phyloP scores from a whole-genome alignment of 2,113 vertebrate genomes.

The Erythrocercus mccallii region DNA sequence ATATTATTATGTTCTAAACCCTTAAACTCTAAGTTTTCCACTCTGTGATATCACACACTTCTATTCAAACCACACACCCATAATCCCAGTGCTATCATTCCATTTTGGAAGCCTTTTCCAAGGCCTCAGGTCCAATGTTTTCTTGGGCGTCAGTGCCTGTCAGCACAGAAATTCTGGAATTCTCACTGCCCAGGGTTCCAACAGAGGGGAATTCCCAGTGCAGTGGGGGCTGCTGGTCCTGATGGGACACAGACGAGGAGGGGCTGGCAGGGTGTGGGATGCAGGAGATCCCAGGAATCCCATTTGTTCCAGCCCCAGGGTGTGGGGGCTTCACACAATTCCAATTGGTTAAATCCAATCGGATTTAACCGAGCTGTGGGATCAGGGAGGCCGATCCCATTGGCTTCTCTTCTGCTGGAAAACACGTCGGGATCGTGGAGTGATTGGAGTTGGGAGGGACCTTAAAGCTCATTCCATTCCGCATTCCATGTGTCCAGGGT shows the following conservation, averaged over 20 bases:
- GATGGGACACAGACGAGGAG: neutral
- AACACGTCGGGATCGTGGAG: accelerated
- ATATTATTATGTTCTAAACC: no score
- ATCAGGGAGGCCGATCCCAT: accelerated
- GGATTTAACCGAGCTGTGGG: neutral
- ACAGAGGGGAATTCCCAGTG: neutral
- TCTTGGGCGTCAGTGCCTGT: no score
- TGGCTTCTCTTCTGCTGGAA: neutral
- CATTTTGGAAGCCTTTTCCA: no score
- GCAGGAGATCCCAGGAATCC: neutral
- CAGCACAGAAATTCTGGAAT: no score
- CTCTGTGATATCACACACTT: no score
- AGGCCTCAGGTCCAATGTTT: no score
- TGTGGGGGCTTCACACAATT: accelerated
- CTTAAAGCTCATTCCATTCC: neutral
- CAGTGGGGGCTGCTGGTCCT: neutral
- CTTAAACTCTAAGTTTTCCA: no score
- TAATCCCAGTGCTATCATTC: no score
- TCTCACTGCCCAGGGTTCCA: no score
- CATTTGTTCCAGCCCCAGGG: accelerated
- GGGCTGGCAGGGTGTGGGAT: neutral
- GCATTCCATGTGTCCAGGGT: no score
- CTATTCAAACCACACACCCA: no score
- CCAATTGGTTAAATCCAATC: neutral
- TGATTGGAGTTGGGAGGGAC: accelerated